Base-by-base conservation (phyloP, 35 echinoderm and acorn worm species). In the Lytechinus pictus region DNA sequence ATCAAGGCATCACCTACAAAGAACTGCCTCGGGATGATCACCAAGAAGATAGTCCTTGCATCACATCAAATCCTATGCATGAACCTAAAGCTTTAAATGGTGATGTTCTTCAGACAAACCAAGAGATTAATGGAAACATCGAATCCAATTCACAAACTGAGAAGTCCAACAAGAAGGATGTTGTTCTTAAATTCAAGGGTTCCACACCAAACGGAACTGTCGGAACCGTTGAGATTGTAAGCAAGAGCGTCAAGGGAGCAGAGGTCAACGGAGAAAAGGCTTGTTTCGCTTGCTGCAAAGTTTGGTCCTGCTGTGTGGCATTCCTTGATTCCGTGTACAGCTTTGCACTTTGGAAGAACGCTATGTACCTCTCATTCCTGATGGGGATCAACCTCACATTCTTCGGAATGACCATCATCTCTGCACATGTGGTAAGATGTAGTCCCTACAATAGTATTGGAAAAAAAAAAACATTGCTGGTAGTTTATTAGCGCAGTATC, bases 341-440 rank as follows among this genome's bases (percentile, higher is more conserved):
- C 52, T 90, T 90, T 54, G 52, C 4, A 52, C 29, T 90, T 52
- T 90, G 88, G 88, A 90, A 90, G 52, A 90, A 90, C 28, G 28
- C 88, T 44, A 90, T 90, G 88, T 90, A 52, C 88, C 11, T 90
- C 14, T 90, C 88, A 21, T 90, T 90, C 10, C 28, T 90, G 52
- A 44, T 90, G 29, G 88, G 88, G 9, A 90, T 90, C 88, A 90
- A 90, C 88, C 88, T 90, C 33, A 16, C 88, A 52, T 90, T 90
- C 88, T 90, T 90, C 24, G 88, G 88, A 21, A 90, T 90, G 88
- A 90, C 88, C 5, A 21, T 90, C 9, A 21, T 90, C 16, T 90
- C 88, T 52, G 88, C 88, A 13, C 88, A 90, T 27, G 88, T 90
- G 88, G 88, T 90, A 90, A 90, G 88, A 29, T n/a, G 52, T 90